Evolutionary conservation across 2,797 vertebrate genomes (phyloP).

Genomic region (Falco cherrug): DNA sequence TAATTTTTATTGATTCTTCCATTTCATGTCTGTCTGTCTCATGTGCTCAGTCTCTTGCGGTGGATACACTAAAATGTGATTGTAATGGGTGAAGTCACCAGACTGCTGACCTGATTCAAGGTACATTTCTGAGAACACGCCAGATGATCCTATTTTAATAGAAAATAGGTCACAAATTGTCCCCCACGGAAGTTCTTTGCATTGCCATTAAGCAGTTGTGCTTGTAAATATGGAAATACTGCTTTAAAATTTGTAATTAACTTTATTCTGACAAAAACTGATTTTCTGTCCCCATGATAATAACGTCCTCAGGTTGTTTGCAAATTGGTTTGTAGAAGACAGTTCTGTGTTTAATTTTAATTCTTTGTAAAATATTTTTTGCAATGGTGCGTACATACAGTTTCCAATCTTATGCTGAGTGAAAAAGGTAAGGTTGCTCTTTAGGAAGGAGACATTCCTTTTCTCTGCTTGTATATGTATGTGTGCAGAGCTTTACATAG

Average conservation of each 20-base stretch:
- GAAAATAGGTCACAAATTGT: neutral
- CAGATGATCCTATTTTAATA: neutral
- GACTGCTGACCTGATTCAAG: neutral
- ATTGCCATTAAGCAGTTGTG: neutral
- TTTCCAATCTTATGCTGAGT: neutral
- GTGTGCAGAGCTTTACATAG: neutral
- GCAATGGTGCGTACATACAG: neutral
- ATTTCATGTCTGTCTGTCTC: neutral
- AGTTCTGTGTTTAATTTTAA: neutral
- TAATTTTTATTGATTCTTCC: conserved; percentile 16
- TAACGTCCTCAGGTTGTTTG: neutral
- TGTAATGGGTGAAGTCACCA: neutral
- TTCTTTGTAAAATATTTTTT: neutral
- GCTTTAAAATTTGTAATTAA: neutral
- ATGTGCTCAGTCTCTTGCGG: neutral
- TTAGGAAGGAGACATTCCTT: neutral
- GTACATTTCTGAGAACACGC: neutral
- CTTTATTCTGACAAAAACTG: neutral
- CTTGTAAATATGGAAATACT: neutral
- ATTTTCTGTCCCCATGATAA: neutral
- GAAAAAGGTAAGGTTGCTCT: neutral
- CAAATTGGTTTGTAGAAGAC: neutral
- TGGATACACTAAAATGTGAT: neutral
- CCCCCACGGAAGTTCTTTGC: neutral
- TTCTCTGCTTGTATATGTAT: neutral